Conservation (phyloP, 2,888 invertebrate species). For the Meteorus colon region DNA sequence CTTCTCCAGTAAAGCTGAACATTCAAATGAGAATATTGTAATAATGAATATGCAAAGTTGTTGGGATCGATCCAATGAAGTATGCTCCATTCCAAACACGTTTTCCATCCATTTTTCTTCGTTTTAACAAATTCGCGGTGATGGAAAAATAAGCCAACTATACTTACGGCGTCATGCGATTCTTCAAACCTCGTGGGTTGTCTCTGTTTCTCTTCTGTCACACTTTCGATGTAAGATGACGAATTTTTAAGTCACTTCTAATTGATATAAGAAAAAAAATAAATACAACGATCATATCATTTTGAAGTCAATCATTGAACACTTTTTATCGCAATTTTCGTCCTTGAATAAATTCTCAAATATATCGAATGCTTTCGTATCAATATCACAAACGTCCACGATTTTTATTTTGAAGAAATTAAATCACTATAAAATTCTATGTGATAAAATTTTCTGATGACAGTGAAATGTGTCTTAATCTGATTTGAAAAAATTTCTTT, state of each 20-base stretch:
- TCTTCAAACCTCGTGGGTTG: constrained; percentile 2
- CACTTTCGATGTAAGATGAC: not conserved
- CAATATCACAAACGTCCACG: not conserved
- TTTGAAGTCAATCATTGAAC: not conserved
- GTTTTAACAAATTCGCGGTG: not conserved
- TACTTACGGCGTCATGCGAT: constrained; percentile 37
- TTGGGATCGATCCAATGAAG: not conserved
- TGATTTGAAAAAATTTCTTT: not conserved
- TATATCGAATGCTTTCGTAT: not conserved
- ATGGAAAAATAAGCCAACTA: constrained; percentile 1
- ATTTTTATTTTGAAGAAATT: not conserved
- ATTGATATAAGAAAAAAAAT: constrained; percentile 11
- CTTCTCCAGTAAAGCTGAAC: not conserved
- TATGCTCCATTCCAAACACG: not conserved
- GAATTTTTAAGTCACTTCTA: constrained; percentile 14
- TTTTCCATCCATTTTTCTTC: not conserved
- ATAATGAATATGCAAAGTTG: not conserved
- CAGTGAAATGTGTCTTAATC: too few relatives aligned
- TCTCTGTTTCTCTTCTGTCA: not conserved
- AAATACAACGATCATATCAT: constrained; percentile 9
- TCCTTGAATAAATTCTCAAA: not conserved
- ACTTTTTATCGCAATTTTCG: constrained; percentile 15
- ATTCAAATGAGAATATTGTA: not conserved
- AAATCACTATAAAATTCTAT: too few relatives aligned
- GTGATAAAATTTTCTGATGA: too few relatives aligned